Percentiles rank a stretch among this genome's conserved stretches.
phyloP scores from a whole-genome alignment of 2,113 vertebrate genomes.

The Heterocephalus glaber region DNA sequence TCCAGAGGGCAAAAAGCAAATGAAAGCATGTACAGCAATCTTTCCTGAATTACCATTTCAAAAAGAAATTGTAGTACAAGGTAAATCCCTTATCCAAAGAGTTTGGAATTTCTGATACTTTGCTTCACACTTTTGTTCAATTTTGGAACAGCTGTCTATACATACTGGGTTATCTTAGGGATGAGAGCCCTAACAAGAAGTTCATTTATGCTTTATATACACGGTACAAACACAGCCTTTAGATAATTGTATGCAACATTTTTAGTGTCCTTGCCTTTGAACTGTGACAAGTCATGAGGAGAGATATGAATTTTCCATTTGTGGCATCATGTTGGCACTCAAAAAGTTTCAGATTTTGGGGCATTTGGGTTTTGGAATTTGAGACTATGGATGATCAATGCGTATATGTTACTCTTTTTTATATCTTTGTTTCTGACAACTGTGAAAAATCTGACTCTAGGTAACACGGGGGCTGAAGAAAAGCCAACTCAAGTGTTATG shows the following conservation, averaged over 20 bases:
- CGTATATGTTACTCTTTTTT: not conserved
- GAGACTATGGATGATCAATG: not conserved
- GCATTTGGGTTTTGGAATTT: not conserved
- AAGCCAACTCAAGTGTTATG: not conserved
- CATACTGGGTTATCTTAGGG: not conserved
- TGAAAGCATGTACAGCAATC: not conserved
- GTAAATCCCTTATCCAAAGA: not conserved
- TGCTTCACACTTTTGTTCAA: not conserved
- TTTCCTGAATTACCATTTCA: not conserved
- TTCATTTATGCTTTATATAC: not conserved
- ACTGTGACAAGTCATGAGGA: not conserved
- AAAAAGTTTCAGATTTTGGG: not conserved
- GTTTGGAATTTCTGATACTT: not conserved
- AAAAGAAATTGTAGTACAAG: not conserved
- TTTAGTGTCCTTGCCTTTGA: not conserved
- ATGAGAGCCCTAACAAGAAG: not conserved
- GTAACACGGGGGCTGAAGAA: not conserved
- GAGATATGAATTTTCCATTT: not conserved
- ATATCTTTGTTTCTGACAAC: not conserved
- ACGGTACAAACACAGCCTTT: not conserved
- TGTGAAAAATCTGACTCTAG: not conserved
- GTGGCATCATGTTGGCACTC: not conserved
- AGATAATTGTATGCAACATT: not conserved
- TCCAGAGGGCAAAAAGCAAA: not conserved
- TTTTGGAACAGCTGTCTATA: not conserved